Percentiles rank a stretch among this genome's conserved stretches.
Conservation (phyloP, 2,113 vertebrate genomes). For the Lucifuga dentata region DNA sequence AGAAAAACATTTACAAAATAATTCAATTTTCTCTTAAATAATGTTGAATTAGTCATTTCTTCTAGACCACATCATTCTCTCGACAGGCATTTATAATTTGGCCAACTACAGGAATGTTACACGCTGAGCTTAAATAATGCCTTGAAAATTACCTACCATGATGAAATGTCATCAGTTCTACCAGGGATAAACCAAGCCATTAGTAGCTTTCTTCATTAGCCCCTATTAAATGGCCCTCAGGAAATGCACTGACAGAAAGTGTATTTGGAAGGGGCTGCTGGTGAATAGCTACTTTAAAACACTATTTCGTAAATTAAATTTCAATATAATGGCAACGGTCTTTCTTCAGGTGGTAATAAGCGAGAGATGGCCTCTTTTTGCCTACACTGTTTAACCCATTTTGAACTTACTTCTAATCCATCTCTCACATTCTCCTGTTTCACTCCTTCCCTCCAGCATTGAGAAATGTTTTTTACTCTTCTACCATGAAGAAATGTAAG, state of each 20-base stretch:
- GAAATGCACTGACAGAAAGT: slow-evolving; percentile 72
- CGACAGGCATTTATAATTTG: slow-evolving; percentile 30
- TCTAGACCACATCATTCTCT: no score
- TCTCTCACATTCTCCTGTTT: slow-evolving; percentile 41
- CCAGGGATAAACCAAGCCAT: slow-evolving; percentile 73
- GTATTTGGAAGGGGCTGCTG: slow-evolving; percentile 71
- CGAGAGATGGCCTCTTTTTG: slow-evolving; percentile 55
- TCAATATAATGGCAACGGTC: slow-evolving; percentile 81
- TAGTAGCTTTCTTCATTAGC: slow-evolving; percentile 83
- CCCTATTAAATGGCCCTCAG: slow-evolving; percentile 81
- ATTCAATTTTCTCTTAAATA: slow-evolving; percentile 42
- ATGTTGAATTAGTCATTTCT: no score
- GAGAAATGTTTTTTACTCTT: slow-evolving; percentile 28
- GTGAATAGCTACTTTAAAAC: slow-evolving; percentile 81
- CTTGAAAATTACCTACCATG: slow-evolving; percentile 63
- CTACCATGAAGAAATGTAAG: slow-evolving; percentile 35
- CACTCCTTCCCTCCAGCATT: slow-evolving; percentile 33
- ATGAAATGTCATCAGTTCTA: slow-evolving; percentile 73
- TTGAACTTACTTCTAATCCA: slow-evolving; percentile 26
- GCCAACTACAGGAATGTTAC: slow-evolving; percentile 40
- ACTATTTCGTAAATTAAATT: slow-evolving; percentile 83
- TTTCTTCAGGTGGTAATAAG: slow-evolving; percentile 82
- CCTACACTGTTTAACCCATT: slow-evolving; percentile 53
- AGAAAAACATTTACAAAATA: slow-evolving; percentile 33
- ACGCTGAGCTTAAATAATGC: slow-evolving; percentile 55